Evolutionary conservation across 37 sponge, comb jelly and placozoan species (phyloP).

Genomic region (Ephydatia muelleri): DNA sequence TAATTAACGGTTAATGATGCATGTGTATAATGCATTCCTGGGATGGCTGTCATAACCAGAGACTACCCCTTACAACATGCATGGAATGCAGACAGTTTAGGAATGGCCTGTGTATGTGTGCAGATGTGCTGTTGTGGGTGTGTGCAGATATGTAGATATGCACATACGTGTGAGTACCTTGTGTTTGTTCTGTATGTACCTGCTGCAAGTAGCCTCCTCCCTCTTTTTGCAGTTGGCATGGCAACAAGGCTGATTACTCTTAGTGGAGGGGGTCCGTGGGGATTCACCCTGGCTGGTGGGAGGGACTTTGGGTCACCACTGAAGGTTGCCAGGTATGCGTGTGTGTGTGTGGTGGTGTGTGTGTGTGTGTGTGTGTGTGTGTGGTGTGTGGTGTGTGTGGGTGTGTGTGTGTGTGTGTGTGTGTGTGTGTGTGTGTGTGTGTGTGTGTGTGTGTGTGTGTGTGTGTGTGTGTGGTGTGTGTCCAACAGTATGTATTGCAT

Average conservation of each 20-base stretch:
- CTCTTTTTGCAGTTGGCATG: neutral
- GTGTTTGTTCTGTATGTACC: neutral
- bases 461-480: too few species aligned
- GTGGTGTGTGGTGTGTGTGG: constrained; percentile 55
- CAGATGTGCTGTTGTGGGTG: too few species aligned
- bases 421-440: constrained; percentile 45
- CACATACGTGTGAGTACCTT: neutral
- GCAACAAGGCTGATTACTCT: constrained; percentile 36
- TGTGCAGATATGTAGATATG: too few species aligned
- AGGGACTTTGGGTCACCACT: constrained; percentile 85
- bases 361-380: constrained; percentile 61
- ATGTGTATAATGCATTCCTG: too few species aligned
- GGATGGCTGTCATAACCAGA: too few species aligned
- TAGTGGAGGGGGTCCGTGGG: constrained; percentile 85
- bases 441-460: too few species aligned
- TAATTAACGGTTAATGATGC: too few species aligned
- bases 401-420: constrained; percentile 56
- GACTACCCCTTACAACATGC: too few species aligned
- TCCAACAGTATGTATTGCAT: too few species aligned
- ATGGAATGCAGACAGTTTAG: too few species aligned
- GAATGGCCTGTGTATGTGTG: too few species aligned
- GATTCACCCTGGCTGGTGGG: constrained; percentile 77
- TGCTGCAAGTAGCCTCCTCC: neutral
- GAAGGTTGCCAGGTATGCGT: constrained; percentile 61
- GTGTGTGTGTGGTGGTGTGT: constrained; percentile 39